Evolutionary conservation across 2,888 invertebrate species (phyloP), one percentile per base, ranked within the genome.

Genomic region (Hylaea fasciaria): DNA sequence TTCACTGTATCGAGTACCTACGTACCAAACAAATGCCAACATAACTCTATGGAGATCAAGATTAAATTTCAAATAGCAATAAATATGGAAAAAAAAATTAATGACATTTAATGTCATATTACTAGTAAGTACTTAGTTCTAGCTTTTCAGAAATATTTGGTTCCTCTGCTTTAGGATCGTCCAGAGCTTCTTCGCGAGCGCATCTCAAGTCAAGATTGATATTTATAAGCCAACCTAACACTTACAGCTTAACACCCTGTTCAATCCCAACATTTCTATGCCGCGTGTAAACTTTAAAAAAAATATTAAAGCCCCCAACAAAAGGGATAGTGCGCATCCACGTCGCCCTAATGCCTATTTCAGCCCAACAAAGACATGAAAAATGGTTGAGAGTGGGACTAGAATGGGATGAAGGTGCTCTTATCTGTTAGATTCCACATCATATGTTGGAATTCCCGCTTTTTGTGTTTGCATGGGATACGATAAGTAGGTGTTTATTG

Each of bases 301-400:
- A 77, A 69, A 74, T 77, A 80, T 82, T 74, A 78, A 79, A 82
- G 76, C 76, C 74, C 70, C 71, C 66, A 71, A 70, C 57, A 72
- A 69, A 71, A 81, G 80, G 81, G 82, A 83, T 86, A 84, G 85
- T 83, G 63, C 64, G 66, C 68, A 70, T 70, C 70, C 66, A 74
- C 76, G 81, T 78, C 85, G 81, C 87, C 86, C 86, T 86, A 81
- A 86, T 85, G 82, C 84, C 83, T 86, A 85, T 80, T 81, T 78
- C 79, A 75, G 71, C 74, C 77, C 84, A 86, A 90, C 90, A 89
- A 91, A 89, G 88, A 78, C 86, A 82, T 90, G 89, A 90, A 89
- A 90, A 91, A 91, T 90, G 89, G 87, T 83, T 79, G 81, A 77
- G 77, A 80, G 81, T 81, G 82, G 82, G 80, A 80, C 86, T 80